Percentiles rank a stretch among this genome's conserved stretches.
phyloP scores from a whole-genome alignment of 2,888 invertebrate genomes.

The Eupithecia exiguata region DNA sequence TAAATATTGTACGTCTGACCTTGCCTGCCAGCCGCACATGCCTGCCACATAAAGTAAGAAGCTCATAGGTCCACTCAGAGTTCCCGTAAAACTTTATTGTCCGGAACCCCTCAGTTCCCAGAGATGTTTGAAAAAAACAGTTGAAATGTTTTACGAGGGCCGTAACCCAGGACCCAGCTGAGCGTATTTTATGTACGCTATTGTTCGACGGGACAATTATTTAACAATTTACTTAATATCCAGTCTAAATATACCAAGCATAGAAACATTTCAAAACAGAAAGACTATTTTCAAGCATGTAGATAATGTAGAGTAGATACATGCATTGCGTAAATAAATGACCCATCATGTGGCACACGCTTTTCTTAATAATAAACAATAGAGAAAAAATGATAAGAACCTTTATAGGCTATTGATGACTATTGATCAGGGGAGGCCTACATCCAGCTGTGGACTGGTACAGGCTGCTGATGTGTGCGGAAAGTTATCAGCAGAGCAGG shows the following conservation, averaged over 20 bases:
- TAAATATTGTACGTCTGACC: not conserved
- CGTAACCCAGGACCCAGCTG: constrained; percentile 4
- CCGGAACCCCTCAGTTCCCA: constrained; percentile 13
- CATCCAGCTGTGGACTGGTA: no score
- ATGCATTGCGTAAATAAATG: no score
- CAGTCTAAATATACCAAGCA: not conserved
- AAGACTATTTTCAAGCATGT: not conserved
- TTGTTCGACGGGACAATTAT: constrained; percentile 8
- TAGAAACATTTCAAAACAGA: not conserved
- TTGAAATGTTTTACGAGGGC: constrained; percentile 27
- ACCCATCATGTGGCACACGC: no score
- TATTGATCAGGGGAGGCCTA: no score
- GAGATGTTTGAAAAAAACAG: constrained; percentile 27
- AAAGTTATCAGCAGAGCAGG: not conserved
- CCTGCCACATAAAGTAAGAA: constrained; percentile 9
- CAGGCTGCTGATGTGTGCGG: not conserved
- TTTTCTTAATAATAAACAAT: no score
- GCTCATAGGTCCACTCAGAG: constrained; percentile 2
- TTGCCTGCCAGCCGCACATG: not conserved
- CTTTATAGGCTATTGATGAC: no score
- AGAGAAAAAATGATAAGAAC: no score
- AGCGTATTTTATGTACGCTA: not conserved
- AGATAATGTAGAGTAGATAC: no score
- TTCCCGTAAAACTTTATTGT: constrained; percentile 22
- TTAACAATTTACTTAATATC: not conserved